Conservation (phyloP, 1,140 invertebrate genomes). For the Mesaphorura yosii region DNA sequence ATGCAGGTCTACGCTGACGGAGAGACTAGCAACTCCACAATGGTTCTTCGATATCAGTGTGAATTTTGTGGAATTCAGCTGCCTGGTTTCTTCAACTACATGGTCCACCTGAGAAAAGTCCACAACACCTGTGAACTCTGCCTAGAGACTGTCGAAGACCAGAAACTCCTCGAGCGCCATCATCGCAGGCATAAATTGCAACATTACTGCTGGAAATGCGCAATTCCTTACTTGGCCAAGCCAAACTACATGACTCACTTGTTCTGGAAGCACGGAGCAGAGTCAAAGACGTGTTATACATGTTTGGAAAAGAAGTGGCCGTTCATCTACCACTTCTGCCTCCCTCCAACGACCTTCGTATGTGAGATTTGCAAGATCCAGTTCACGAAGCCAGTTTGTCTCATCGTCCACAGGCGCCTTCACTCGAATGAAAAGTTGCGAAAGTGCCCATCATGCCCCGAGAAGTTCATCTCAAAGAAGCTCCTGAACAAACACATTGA, state of each 20-base stretch:
- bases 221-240: conserved; percentile 71
- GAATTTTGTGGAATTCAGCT: conserved; percentile 35
- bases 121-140: conserved; percentile 76
- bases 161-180: conserved; percentile 64
- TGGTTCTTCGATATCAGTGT: conserved; percentile 23
- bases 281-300: conserved; percentile 67
- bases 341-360: conserved; percentile 57
- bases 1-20: background rate
- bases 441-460: conserved; percentile 55
- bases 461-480: conserved; percentile 69
- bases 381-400: conserved; percentile 59
- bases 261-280: conserved; percentile 81
- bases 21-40: background rate
- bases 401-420: conserved; percentile 57
- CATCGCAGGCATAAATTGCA: conserved; percentile 69
- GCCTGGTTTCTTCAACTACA: conserved; percentile 68
- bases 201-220: conserved; percentile 71
- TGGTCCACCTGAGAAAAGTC: conserved; percentile 69
- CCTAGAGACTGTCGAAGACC: conserved; percentile 61
- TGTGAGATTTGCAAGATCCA: conserved; percentile 66
- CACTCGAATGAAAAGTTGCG: conserved; percentile 59
- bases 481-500: conserved; percentile 52
- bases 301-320: conserved; percentile 80
- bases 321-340: conserved; percentile 78
- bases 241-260: conserved; percentile 73